These are phyloP conservation scores for Aythya baeri DNA, from an alignment of 2,113 vertebrate genomes.

Conservation along the genomic window DNA sequence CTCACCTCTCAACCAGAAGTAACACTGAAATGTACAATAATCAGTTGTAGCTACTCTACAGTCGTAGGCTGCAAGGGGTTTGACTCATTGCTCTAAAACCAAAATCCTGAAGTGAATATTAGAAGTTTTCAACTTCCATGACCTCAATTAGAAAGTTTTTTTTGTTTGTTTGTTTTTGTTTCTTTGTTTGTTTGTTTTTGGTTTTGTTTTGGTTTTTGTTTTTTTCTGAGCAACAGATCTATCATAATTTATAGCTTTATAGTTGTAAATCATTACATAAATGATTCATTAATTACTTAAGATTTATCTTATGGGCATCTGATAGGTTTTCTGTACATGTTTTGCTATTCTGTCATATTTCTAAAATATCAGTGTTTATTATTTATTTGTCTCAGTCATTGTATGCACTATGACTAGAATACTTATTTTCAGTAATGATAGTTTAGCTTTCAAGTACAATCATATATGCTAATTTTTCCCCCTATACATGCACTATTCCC, in stretches of 20 bases:
- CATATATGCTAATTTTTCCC: neutral
- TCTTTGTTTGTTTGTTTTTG: neutral
- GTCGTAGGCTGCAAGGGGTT: neutral
- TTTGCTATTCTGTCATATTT: neutral
- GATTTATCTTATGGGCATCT: neutral
- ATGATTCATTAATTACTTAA: neutral
- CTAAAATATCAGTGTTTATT: neutral
- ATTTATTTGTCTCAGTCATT: neutral
- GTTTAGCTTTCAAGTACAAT: neutral
- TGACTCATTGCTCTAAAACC: neutral
- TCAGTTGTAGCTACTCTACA: neutral
- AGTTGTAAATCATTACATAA: neutral
- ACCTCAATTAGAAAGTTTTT: neutral
- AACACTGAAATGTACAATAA: conserved; percentile 11
- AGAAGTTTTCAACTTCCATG: neutral
- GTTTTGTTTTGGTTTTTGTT: conserved; percentile 7
- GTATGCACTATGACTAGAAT: neutral
- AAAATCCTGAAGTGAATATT: neutral
- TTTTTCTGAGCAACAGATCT: neutral
- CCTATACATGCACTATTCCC: neutral
- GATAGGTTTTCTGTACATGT: neutral
- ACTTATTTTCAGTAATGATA: neutral
- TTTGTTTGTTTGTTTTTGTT: neutral
- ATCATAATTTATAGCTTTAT: neutral
- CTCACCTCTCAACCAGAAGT: conserved; percentile 29